Percentiles rank a stretch among this genome's conserved stretches.
Conservation (phyloP, 1,140 invertebrate genomes). For the Neotoxoptera formosana region DNA sequence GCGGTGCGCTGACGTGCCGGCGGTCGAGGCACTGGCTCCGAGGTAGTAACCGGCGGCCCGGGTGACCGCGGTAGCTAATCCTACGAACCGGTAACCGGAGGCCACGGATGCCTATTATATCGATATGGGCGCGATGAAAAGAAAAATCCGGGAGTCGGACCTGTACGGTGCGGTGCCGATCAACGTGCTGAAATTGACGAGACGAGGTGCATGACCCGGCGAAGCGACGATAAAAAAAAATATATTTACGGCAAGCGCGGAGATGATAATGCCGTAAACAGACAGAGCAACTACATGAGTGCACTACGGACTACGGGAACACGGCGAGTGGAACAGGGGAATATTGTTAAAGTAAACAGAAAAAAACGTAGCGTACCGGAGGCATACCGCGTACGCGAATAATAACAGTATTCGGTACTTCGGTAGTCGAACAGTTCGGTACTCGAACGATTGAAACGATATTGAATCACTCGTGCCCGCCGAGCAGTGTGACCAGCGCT, state of each 20-base stretch:
- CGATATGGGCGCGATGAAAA: not conserved
- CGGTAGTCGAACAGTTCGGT: no score
- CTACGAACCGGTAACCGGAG: no score
- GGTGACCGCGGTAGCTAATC: not conserved
- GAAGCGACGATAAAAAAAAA: not conserved
- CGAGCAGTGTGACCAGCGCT: not conserved
- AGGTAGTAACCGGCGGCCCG: not conserved
- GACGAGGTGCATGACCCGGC: constrained; percentile 44
- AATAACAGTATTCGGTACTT: constrained; percentile 13
- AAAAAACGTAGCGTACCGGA: not conserved
- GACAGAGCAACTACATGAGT: not conserved
- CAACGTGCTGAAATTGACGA: not conserved
- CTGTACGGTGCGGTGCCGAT: no score
- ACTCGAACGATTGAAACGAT: constrained; percentile 7
- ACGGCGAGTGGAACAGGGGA: not conserved
- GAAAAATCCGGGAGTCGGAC: not conserved
- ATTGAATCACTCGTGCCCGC: constrained; percentile 5
- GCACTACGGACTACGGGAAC: not conserved
- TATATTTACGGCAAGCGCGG: not conserved
- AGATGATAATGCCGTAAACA: not conserved
- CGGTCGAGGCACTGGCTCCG: not conserved
- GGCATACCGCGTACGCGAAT: not conserved
- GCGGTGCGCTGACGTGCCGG: not conserved
- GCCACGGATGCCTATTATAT: not conserved
- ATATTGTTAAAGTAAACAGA: not conserved